Evolutionary conservation across 2,113 vertebrate species (phyloP).

Genomic region (Sakesphorus luctuosus): DNA sequence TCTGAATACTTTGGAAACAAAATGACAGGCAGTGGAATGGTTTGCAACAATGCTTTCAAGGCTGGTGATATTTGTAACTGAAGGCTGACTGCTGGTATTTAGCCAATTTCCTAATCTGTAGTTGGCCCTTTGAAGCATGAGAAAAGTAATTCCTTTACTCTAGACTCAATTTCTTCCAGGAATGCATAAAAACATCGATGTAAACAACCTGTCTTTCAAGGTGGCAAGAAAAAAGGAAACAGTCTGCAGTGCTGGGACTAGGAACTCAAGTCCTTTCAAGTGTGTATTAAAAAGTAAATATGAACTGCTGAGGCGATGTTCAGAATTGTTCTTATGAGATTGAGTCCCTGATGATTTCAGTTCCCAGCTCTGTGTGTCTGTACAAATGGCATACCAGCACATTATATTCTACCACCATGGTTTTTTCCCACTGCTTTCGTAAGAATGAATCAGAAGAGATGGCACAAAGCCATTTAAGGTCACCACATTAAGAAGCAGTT

Average conservation of each 20-base stretch:
- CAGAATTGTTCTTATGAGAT: background rate
- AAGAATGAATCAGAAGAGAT: constrained; percentile 30
- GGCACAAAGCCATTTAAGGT: constrained; percentile 27
- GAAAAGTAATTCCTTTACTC: background rate
- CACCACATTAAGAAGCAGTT: background rate
- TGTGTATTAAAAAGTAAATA: background rate
- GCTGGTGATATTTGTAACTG: background rate
- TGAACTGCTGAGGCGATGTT: background rate
- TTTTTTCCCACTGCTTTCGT: background rate
- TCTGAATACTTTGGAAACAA: background rate
- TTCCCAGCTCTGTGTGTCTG: constrained; percentile 13
- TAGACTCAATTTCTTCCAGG: background rate
- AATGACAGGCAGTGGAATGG: background rate
- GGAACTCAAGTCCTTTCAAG: background rate
- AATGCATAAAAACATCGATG: background rate
- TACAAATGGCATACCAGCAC: background rate
- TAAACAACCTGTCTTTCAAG: background rate
- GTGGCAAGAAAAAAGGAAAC: background rate
- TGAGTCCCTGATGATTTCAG: background rate
- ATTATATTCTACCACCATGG: background rate
- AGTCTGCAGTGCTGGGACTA: background rate
- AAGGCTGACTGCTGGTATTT: background rate
- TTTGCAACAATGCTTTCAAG: background rate
- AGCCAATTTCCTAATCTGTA: background rate
- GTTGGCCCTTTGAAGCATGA: background rate